A percentile compares a stretch with the other conserved stretches of the same genome.
Evolutionary conservation across 2,113 vertebrate genomes (phyloP).

Genomic region (Ibidorhyncha struthersii): DNA sequence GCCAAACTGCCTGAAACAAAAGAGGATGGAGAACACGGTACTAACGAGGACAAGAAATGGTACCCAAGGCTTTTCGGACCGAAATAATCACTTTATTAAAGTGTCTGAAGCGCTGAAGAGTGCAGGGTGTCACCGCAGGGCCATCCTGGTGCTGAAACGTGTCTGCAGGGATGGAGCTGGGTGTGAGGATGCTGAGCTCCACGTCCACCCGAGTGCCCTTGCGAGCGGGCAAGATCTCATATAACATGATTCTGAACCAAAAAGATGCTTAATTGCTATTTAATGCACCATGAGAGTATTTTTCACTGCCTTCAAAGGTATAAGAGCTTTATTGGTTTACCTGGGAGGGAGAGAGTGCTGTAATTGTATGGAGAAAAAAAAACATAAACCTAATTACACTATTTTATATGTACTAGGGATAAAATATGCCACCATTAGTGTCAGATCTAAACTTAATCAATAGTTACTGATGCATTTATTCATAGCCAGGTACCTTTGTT

Average conservation of each 20-base stretch:
- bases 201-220: rapidly evolving
- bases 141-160: background rate
- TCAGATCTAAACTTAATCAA: background rate
- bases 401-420: background rate
- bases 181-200: background rate
- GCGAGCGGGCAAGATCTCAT: rapidly evolving
- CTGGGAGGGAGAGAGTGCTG: background rate
- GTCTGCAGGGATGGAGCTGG: background rate
- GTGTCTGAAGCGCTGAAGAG: no score
- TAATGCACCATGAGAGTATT: rapidly evolving
- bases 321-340: background rate
- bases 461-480: background rate
- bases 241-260: background rate
- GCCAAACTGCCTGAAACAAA: background rate
- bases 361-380: background rate
- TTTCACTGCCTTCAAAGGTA: background rate
- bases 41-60: background rate
- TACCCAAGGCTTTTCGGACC: background rate
- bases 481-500: background rate
- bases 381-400: background rate
- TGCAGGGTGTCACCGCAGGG: background rate
- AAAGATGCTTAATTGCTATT: background rate
- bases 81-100: background rate
- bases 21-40: rapidly evolving
- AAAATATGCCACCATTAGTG: rapidly evolving